Conservation (phyloP, 2,797 vertebrate genomes). For the Chelmon rostratus region DNA sequence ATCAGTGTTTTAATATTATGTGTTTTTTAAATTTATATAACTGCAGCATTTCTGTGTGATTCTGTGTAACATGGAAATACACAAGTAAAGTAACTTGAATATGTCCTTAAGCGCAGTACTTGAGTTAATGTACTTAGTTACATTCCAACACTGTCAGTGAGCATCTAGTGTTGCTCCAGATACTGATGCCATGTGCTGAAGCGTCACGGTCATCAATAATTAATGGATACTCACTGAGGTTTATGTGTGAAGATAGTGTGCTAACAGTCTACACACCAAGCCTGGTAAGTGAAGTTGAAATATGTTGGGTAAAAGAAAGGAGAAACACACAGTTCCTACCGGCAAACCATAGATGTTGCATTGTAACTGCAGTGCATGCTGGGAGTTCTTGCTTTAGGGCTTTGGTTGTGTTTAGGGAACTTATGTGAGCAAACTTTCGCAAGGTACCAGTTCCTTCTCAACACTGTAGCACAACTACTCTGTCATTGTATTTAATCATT, state of each 20-base stretch:
- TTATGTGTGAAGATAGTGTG: constrained; percentile 9
- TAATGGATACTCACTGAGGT: constrained; percentile 23
- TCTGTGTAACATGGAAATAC: too few species aligned
- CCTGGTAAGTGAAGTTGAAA: constrained; percentile 12
- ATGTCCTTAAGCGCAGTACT: too few species aligned
- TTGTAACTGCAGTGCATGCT: constrained; percentile 28
- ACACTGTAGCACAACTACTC: neutral
- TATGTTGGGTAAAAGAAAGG: neutral
- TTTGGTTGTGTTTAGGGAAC: constrained; percentile 16
- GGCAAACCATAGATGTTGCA: constrained; percentile 36
- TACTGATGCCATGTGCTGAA: constrained; percentile 12
- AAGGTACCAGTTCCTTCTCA: neutral
- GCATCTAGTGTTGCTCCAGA: constrained; percentile 5
- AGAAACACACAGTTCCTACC: constrained; percentile 17
- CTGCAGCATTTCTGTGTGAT: too few species aligned
- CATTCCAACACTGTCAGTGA: neutral
- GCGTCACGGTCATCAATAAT: constrained; percentile 35
- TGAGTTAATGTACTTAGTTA: too few species aligned
- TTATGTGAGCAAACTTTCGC: constrained; percentile 2
- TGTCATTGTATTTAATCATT: neutral
- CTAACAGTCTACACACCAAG: neutral
- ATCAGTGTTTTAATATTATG: too few species aligned
- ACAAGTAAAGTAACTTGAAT: neutral
- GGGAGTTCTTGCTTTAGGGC: constrained; percentile 7
- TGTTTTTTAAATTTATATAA: too few species aligned